These are phyloP conservation scores for Indicator indicator DNA, from an alignment of 2,113 vertebrate genomes.

Conservation along the genomic window DNA sequence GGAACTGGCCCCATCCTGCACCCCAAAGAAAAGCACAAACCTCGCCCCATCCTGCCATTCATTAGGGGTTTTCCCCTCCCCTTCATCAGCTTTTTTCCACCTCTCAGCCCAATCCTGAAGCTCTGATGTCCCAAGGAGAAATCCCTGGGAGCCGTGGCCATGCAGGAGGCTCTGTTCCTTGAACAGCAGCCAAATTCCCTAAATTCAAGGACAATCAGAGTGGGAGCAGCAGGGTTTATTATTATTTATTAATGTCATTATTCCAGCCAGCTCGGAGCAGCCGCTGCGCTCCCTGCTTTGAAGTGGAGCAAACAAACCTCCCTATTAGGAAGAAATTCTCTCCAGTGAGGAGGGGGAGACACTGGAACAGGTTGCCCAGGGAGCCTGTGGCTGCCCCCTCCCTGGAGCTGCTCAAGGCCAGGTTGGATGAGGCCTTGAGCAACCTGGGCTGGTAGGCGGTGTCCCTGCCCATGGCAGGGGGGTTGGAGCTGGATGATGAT, in stretches of 20 bases:
- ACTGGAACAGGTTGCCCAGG: no score
- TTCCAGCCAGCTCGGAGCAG: neutral
- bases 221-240: neutral
- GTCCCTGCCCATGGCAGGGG: no score
- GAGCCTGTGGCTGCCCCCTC: no score
- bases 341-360: no score
- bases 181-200: neutral
- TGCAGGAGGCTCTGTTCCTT: neutral
- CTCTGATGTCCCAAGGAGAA: neutral
- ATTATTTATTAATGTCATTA: neutral
- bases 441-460: no score
- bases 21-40: no score
- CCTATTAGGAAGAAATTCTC: no score
- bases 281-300: neutral
- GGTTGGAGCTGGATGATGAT: no score
- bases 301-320: neutral
- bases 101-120: neutral
- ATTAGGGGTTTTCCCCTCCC: neutral
- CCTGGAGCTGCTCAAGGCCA: no score
- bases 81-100: neutral
- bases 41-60: neutral
- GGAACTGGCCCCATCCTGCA: no score
- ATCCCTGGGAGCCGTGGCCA: neutral
- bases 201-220: neutral
- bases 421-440: no score